Conservation (phyloP, 2,797 vertebrate species). For the Typhlichthys eigenmanni region DNA sequence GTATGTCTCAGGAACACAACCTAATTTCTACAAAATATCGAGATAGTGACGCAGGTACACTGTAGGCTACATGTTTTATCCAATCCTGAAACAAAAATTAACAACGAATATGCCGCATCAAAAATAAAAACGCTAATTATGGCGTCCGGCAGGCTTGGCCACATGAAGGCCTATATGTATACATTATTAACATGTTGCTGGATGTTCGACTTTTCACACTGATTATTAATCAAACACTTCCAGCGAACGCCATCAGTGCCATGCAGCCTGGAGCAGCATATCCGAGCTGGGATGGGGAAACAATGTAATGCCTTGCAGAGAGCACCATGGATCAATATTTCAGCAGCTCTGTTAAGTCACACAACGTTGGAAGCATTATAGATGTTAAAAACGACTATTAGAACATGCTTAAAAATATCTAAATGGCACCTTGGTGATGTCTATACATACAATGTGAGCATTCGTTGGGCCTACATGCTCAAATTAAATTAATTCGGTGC, state of each 20-base stretch:
- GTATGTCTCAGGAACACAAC: not conserved
- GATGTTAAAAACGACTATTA: conserved; percentile 66
- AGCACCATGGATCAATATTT: conserved; percentile 87
- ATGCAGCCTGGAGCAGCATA: conserved; percentile 77
- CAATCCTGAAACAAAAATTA: not conserved
- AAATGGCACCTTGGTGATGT: conserved; percentile 40
- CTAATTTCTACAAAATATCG: not conserved
- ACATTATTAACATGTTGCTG: conserved; percentile 84
- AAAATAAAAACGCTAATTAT: conserved; percentile 6
- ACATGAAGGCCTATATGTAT: conserved; percentile 38
- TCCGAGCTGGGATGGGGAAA: conserved; percentile 80
- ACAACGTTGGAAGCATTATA: conserved; percentile 50
- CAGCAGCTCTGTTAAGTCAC: conserved; percentile 80
- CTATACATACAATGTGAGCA: too few relatives aligned
- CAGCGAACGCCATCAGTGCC: conserved; percentile 68
- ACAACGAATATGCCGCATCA: not conserved
- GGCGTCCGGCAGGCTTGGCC: not conserved
- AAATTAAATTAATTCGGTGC: too few relatives aligned
- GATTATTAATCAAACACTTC: conserved; percentile 90
- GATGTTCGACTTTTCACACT: conserved; percentile 80
- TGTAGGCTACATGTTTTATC: not conserved
- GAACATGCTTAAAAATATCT: conserved; percentile 48
- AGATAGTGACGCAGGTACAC: too few relatives aligned
- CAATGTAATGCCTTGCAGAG: conserved; percentile 81
- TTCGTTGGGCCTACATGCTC: too few relatives aligned